phyloP scores from a whole-genome alignment of 2,888 invertebrate genomes.

The Monopis laevigella region DNA sequence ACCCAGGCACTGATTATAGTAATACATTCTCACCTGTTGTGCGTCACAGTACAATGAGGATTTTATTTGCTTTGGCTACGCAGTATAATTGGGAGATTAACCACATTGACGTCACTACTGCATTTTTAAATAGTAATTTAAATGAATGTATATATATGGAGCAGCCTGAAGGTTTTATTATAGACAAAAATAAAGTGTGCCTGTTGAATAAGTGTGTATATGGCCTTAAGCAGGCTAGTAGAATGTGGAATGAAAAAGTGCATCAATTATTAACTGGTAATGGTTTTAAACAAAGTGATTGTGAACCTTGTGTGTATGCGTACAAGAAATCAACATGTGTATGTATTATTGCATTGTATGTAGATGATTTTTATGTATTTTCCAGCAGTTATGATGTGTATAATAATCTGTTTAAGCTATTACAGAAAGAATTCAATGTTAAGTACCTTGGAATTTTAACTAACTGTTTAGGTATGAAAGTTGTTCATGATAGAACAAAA shows the following conservation, averaged over 20 bases:
- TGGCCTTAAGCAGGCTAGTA: constrained; percentile 13
- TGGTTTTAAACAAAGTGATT: neutral
- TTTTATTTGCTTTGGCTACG: too few relatives aligned
- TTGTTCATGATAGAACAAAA: neutral
- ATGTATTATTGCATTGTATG: constrained; percentile 11
- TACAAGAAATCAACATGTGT: too few relatives aligned
- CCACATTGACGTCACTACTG: too few relatives aligned
- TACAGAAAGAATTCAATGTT: neutral
- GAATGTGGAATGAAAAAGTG: constrained; percentile 11
- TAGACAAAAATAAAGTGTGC: too few relatives aligned
- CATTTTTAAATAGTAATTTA: too few relatives aligned
- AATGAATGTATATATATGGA: too few relatives aligned
- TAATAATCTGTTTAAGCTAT: neutral
- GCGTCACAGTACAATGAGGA: too few relatives aligned
- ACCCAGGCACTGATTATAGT: neutral
- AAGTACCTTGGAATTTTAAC: neutral
- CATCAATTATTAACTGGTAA: neutral
- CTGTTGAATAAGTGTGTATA: constrained; percentile 7
- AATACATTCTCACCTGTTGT: too few relatives aligned
- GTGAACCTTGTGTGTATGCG: constrained; percentile 2
- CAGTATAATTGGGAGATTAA: too few relatives aligned
- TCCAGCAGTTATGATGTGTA: neutral
- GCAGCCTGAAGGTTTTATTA: too few relatives aligned
- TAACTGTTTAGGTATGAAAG: neutral
- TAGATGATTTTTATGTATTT: constrained; percentile 1